A percentile compares a stretch with the other conserved stretches of the same genome.
These are phyloP conservation scores for Hyperoodon ampullatus DNA, from an alignment of 2,113 vertebrate species.

Conservation along the genomic window DNA sequence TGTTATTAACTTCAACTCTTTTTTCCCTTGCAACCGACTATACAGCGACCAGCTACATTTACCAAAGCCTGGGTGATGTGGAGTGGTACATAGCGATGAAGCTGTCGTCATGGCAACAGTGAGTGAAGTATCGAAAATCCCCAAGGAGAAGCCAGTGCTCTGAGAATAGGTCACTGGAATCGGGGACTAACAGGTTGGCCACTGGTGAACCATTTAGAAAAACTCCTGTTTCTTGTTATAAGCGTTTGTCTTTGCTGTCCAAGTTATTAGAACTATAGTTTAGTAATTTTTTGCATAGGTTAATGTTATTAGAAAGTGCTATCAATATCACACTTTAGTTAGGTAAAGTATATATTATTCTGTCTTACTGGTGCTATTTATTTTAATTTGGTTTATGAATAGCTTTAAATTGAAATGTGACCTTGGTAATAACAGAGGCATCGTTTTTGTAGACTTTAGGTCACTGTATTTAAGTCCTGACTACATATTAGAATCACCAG, in stretches of 20 bases:
- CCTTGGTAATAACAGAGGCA: not conserved
- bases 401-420: not conserved
- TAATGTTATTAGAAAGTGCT: slow-evolving; percentile 12
- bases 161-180: slow-evolving; percentile 99
- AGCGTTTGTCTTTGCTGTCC: slow-evolving; percentile 98
- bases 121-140: slow-evolving; percentile 99
- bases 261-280: slow-evolving; percentile 88
- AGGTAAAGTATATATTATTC: not conserved
- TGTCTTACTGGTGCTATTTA: not conserved
- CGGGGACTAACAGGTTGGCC: slow-evolving; percentile 99
- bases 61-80: slow-evolving; percentile 99
- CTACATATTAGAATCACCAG: not conserved
- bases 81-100: slow-evolving; percentile 99
- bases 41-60: slow-evolving; percentile 99
- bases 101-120: slow-evolving; percentile 99
- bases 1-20: slow-evolving; percentile 98
- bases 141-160: slow-evolving; percentile 99
- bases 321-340: not conserved
- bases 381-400: slow-evolving; percentile 40
- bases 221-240: slow-evolving; percentile 99
- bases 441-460: not conserved
- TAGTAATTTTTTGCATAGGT: slow-evolving; percentile 32
- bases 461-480: not conserved
- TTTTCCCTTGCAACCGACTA: slow-evolving; percentile 99
- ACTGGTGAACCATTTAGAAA: slow-evolving; percentile 97